Conservation (phyloP, 2,113 vertebrate genomes). For the Gnathonemus longibarbis region DNA sequence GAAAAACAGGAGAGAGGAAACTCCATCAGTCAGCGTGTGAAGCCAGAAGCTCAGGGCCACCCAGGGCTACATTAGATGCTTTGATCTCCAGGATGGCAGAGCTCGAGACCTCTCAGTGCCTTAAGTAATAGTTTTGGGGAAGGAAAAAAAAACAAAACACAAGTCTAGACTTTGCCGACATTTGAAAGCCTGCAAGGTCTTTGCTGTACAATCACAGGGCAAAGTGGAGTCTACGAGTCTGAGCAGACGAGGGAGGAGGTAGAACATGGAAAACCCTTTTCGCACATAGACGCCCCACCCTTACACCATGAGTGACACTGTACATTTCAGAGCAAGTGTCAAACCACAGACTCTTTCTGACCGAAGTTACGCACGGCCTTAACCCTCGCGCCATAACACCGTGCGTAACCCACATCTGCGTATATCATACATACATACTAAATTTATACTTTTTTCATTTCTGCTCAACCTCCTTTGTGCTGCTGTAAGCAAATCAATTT, state of each 20-base stretch:
- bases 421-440: not conserved
- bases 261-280: constrained; percentile 35
- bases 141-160: not conserved
- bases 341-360: not conserved
- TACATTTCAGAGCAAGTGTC: not conserved
- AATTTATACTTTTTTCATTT: not conserved
- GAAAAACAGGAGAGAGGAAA: not conserved
- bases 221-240: not conserved
- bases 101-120: not conserved
- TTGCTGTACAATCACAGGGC: not conserved
- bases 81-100: not conserved
- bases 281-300: constrained; percentile 42
- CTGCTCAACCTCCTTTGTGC: not conserved
- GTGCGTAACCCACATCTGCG: not conserved
- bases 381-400: not conserved
- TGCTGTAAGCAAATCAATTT: not conserved
- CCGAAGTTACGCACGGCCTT: not conserved
- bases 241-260: not conserved
- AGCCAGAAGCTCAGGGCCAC: not conserved
- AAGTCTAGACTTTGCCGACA: not conserved
- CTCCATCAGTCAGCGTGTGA: not conserved
- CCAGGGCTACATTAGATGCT: not conserved
- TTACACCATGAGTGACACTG: not conserved
- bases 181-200: not conserved
- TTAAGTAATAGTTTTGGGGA: not conserved